phyloP scores from a whole-genome alignment of 2,888 invertebrate species.

The Thymelicus sylvestris region DNA sequence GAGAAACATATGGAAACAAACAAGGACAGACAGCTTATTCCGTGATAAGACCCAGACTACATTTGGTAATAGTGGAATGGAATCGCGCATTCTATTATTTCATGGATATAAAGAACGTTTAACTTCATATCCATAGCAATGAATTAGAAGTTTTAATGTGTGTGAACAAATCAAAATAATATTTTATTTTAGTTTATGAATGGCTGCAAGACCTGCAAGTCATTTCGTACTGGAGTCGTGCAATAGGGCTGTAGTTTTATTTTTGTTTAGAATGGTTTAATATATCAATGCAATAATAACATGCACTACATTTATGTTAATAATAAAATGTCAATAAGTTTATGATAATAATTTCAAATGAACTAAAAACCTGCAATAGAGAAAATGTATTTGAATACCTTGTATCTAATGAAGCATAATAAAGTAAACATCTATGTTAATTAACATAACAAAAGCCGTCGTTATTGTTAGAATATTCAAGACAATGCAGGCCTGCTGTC shows the following conservation, averaged over 20 bases:
- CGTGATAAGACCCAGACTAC: not conserved
- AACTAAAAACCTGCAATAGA: too few species aligned
- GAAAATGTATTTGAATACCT: too few species aligned
- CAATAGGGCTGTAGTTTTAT: too few species aligned
- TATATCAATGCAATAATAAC: too few species aligned
- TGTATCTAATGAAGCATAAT: not conserved
- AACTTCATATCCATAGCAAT: not conserved
- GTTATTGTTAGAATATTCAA: slow-evolving; percentile 13
- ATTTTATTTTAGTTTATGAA: too few species aligned
- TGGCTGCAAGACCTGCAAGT: too few species aligned
- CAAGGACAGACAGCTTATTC: slow-evolving; percentile 6
- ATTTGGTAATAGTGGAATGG: not conserved
- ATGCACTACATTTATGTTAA: too few species aligned
- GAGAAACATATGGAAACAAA: slow-evolving; percentile 14
- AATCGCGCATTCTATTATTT: not conserved
- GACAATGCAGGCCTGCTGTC: slow-evolving; percentile 7
- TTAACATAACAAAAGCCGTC: not conserved
- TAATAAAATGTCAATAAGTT: too few species aligned
- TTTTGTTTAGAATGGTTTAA: too few species aligned
- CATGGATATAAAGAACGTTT: not conserved
- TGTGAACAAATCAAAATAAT: too few species aligned
- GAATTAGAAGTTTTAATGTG: not conserved
- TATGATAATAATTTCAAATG: too few species aligned
- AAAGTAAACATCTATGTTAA: not conserved
- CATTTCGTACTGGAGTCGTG: too few species aligned